Conservation (phyloP, 2,888 invertebrate genomes). For the Trichogramma dendrolimi region DNA sequence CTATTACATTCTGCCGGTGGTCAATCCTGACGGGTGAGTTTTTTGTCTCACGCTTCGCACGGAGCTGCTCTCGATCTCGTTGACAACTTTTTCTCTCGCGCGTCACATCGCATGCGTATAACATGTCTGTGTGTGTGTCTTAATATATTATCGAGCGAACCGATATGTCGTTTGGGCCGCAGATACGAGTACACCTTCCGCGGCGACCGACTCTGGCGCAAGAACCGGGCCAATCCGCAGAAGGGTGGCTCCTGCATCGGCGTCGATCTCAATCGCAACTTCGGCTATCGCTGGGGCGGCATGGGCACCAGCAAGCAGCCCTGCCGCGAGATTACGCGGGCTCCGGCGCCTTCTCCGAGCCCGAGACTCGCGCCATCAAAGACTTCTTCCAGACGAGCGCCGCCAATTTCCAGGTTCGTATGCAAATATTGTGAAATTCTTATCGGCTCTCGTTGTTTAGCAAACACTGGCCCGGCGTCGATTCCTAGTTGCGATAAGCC, state of each 20-base stretch:
- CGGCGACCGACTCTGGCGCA: constrained; percentile 78
- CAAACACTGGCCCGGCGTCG: background rate
- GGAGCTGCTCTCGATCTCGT: background rate
- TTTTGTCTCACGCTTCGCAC: background rate
- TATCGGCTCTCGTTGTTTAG: background rate
- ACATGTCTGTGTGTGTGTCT: background rate
- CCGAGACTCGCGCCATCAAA: constrained; percentile 70
- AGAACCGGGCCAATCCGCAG: constrained; percentile 61
- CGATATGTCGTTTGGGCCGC: constrained; percentile 39
- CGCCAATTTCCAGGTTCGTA: constrained; percentile 47
- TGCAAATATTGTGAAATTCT: background rate
- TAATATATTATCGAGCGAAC: too few relatives aligned
- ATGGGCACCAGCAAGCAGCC: constrained; percentile 79
- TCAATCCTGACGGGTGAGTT: constrained; percentile 70
- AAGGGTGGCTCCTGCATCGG: constrained; percentile 66
- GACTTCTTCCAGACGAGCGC: constrained; percentile 54
- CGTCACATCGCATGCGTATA: background rate
- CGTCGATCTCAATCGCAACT: constrained; percentile 82
- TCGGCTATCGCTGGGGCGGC: constrained; percentile 83
- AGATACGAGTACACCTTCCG: constrained; percentile 85
- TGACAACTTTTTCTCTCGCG: background rate
- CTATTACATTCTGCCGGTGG: constrained; percentile 64
- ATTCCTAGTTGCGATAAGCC: background rate
- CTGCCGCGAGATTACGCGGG: constrained; percentile 82
- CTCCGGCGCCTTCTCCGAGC: constrained; percentile 76